These are phyloP conservation scores for Drosophila melanosoma DNA, from an alignment of 2,888 invertebrate species.

Conservation along the genomic window DNA sequence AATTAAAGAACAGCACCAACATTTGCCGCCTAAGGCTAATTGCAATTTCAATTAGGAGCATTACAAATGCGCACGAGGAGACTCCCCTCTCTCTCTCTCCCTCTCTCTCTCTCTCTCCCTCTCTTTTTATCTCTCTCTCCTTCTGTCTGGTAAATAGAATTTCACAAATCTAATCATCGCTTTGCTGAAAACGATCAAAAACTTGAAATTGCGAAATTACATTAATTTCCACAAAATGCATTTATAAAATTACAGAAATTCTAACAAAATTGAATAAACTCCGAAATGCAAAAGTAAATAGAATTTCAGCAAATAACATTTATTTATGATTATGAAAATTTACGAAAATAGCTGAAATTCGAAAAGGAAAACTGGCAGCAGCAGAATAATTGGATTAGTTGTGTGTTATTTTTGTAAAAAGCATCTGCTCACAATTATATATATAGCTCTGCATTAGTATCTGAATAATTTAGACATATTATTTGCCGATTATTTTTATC, in stretches of 20 bases:
- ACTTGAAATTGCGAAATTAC: not conserved
- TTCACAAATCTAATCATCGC: conserved; percentile 20
- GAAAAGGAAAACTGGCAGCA: not conserved
- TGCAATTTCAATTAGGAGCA: conserved; percentile 73
- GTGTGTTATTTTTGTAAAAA: not conserved
- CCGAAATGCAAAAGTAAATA: not conserved
- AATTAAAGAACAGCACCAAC: conserved; percentile 58
- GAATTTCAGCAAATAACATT: not conserved
- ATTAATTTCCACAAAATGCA: conserved; percentile 4
- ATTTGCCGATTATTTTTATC: conserved; percentile 18
- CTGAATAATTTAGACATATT: conserved; percentile 10
- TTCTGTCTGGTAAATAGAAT: conserved; percentile 11
- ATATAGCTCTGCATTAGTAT: conserved; percentile 11
- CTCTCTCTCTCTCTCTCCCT: not conserved
- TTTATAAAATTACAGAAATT: not conserved
- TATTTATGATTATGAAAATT: not conserved
- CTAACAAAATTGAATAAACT: no score
- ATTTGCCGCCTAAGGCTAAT: conserved; percentile 58
- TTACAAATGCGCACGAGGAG: conserved; percentile 42
- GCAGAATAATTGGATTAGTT: not conserved
- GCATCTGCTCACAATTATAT: conserved; percentile 26
- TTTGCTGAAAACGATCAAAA: conserved; percentile 18
- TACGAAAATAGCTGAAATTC: not conserved
- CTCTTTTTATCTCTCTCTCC: not conserved
- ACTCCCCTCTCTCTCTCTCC: not conserved